Evolutionary conservation across 2,797 vertebrate genomes (phyloP).

Genomic region (Lacerta viridis): DNA sequence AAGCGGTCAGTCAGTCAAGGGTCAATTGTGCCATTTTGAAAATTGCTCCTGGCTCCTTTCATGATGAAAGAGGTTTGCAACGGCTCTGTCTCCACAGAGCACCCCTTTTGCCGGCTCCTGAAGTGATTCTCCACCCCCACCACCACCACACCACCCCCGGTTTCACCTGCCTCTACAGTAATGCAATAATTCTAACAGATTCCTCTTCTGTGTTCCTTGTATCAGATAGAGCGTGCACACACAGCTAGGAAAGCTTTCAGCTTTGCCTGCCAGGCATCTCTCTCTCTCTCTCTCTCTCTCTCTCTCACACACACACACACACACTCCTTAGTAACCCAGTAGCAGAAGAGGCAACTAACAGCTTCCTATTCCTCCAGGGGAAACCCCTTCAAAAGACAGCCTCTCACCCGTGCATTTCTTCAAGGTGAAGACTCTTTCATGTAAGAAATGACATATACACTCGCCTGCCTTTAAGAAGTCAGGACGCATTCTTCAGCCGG

Average conservation of each 20-base stretch:
- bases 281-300: too few relatives aligned
- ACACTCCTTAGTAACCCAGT: constrained; percentile 4
- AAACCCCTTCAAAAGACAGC: constrained; percentile 34
- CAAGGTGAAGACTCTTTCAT: constrained; percentile 41
- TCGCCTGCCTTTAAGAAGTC: constrained; percentile 27
- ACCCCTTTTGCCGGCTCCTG: constrained; percentile 7
- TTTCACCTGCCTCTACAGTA: constrained; percentile 7
- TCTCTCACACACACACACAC: not conserved
- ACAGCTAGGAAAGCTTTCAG: constrained; percentile 17
- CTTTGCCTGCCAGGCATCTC: constrained; percentile 22
- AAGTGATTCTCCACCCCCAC: not conserved
- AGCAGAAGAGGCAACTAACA: not conserved
- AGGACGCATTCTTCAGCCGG: not conserved
- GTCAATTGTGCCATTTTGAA: constrained; percentile 48
- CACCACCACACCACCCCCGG: not conserved
- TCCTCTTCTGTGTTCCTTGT: constrained; percentile 5
- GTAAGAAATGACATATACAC: constrained; percentile 21
- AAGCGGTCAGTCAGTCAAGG: constrained; percentile 43
- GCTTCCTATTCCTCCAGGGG: constrained; percentile 27
- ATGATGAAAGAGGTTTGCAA: constrained; percentile 24
- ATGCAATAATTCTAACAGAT: constrained; percentile 24
- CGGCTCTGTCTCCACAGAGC: constrained; percentile 1
- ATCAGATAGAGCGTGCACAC: constrained; percentile 13
- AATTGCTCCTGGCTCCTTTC: constrained; percentile 41
- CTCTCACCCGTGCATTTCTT: constrained; percentile 39